Evolutionary conservation across 2,888 invertebrate genomes (phyloP), one percentile per base, ranked within the genome.

Genomic region (Drosophila tripunctata): DNA sequence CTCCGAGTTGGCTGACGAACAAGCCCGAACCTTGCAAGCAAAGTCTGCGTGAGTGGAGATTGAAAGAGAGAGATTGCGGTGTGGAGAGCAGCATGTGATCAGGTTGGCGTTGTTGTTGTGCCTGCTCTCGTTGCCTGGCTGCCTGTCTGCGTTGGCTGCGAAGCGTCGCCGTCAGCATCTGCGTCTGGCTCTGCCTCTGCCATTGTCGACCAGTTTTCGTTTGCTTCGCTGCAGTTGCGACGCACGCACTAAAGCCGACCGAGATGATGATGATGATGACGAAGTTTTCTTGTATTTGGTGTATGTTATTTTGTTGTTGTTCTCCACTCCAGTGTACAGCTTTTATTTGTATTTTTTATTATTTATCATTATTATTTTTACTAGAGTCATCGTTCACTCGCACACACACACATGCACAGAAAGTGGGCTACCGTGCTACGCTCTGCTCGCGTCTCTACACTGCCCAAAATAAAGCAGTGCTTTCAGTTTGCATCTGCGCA

Each of bases 341-440:
- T 83, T 83, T 83, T 88, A 78, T 87, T 83, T 83, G 72, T 79
- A 50, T 77, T 72, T 75, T 67, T 75, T 75, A 60, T 76, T 78
- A 80, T 88, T 88, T 81, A 82, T 84, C 81, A 84, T 87, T 88
- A 84, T 87, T 86, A 72, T 84, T 80, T 64, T 79, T 61, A 78
- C 75, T 85, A 87, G 68, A 81, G 87, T 88, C 82, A 82, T 87
- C 87, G 84, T 83, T 67, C 66, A 52, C 72, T 67, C 69, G 71
- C 65, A 24, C 41, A 36, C 41, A 61, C 31, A 60, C 44, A 67
- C 57, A 52, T 19, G 4, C 63, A 60, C 36, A 67, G 55, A 41
- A 70, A 63, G 60, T 75, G 68, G 68, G 90, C 90, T 90, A 90
- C 90, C 72, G 90, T 90, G 89, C 85, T 90, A 90, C 90, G 90